A percentile compares a stretch with the other conserved stretches of the same genome.
phyloP scores from a whole-genome alignment of 2,888 invertebrate genomes.

The Microctonus hyperodae region DNA sequence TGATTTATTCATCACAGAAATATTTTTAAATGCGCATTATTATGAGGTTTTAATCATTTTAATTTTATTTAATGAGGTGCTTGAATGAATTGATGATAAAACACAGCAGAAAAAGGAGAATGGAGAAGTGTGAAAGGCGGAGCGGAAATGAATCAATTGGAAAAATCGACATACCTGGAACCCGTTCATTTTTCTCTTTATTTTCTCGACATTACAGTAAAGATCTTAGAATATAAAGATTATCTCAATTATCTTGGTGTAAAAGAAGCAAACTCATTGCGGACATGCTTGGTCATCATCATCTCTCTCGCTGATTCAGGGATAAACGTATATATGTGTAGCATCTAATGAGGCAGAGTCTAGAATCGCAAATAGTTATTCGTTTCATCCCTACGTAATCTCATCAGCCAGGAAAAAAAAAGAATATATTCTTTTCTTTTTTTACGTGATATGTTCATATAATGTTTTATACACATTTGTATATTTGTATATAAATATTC shows the following conservation, averaged over 20 bases:
- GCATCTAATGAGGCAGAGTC: not conserved
- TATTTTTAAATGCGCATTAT: not conserved
- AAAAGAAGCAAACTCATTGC: constrained; percentile 58
- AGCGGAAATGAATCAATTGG: constrained; percentile 49
- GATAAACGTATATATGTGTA: not conserved
- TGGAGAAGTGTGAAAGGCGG: constrained; percentile 31
- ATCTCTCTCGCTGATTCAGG: constrained; percentile 33
- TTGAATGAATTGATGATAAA: too few relatives aligned
- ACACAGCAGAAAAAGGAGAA: constrained; percentile 21
- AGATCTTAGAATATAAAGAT: constrained; percentile 48
- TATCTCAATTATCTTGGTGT: constrained; percentile 60
- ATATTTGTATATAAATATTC: too few relatives aligned
- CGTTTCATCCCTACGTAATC: constrained; percentile 32
- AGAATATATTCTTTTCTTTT: too few relatives aligned
- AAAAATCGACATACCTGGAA: constrained; percentile 56
- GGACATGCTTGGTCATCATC: constrained; percentile 52
- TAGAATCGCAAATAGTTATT: constrained; percentile 21
- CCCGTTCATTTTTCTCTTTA: constrained; percentile 32
- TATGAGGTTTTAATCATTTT: too few relatives aligned
- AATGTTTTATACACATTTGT: too few relatives aligned
- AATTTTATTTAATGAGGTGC: too few relatives aligned
- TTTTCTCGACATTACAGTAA: constrained; percentile 12
- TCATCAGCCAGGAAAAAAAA: not conserved
- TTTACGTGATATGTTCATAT: too few relatives aligned
- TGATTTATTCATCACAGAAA: not conserved